phyloP scores from a whole-genome alignment of 2,797 vertebrate species.

The Tragelaphus oryx region DNA sequence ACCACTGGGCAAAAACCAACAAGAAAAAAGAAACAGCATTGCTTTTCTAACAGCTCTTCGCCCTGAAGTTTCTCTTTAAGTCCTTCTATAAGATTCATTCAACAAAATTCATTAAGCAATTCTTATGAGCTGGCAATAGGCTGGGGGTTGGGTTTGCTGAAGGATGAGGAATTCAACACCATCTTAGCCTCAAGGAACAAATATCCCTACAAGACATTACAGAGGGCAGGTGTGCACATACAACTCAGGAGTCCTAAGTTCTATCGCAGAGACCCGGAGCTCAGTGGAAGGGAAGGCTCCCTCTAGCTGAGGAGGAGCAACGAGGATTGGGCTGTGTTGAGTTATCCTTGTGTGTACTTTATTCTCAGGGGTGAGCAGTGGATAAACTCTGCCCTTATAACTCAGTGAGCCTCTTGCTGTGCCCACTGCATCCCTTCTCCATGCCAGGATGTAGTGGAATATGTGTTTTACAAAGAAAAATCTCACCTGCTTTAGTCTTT shows the following conservation, averaged over 20 bases:
- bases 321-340: background rate
- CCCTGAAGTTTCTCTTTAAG: conserved; percentile 15
- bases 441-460: background rate
- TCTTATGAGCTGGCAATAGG: conserved; percentile 4
- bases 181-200: conserved; percentile 3
- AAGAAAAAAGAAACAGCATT: background rate
- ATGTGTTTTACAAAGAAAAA: background rate
- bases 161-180: background rate
- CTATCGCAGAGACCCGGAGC: background rate
- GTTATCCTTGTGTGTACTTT: background rate
- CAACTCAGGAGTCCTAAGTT: background rate
- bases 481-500: background rate
- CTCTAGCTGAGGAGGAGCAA: background rate
- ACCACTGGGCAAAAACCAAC: conserved; percentile 1
- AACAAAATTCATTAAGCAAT: background rate
- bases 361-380: background rate
- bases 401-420: background rate
- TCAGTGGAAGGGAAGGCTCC: background rate
- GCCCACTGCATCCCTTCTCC: background rate
- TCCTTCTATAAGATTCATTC: conserved; percentile 22
- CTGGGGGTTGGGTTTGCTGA: background rate
- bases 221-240: background rate
- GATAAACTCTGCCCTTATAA: background rate
- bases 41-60: conserved; percentile 29
- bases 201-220: background rate